Evolutionary conservation across 2,797 vertebrate genomes (phyloP).

Genomic region (Sylvilagus floridanus): DNA sequence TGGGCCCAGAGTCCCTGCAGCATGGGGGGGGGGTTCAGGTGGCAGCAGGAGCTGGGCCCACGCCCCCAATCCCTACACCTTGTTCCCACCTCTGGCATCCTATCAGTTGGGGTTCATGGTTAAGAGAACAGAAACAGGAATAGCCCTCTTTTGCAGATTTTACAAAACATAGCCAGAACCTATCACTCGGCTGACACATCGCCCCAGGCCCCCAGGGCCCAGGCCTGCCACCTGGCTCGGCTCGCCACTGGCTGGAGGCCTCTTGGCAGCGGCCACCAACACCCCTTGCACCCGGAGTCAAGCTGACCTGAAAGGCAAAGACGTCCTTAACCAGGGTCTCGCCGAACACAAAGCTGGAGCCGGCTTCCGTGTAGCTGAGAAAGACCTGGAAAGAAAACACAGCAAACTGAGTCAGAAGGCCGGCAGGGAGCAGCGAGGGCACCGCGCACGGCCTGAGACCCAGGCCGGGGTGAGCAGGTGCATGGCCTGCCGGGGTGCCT

Average conservation of each 20-base stretch:
- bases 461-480: no score
- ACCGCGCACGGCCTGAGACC: not conserved
- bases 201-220: no score
- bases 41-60: not conserved
- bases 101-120: not conserved
- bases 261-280: not conserved
- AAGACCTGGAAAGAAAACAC: conserved; percentile 89
- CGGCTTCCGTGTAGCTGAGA: conserved; percentile 93
- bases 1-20: not conserved
- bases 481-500: no score
- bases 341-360: conserved; percentile 96
- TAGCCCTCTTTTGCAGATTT: not conserved
- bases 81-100: not conserved
- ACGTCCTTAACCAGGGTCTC: conserved; percentile 84
- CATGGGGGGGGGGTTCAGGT: no score
- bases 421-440: not conserved
- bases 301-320: conserved; percentile 97
- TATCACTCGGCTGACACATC: not conserved
- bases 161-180: not conserved
- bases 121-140: not conserved
- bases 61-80: not conserved
- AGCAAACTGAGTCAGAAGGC: not conserved
- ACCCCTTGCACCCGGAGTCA: not conserved
- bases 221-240: no score
- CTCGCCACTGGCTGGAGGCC: not conserved